Evolutionary conservation across 2,797 vertebrate species (phyloP).

Genomic region (Thripadectes ignobilis): DNA sequence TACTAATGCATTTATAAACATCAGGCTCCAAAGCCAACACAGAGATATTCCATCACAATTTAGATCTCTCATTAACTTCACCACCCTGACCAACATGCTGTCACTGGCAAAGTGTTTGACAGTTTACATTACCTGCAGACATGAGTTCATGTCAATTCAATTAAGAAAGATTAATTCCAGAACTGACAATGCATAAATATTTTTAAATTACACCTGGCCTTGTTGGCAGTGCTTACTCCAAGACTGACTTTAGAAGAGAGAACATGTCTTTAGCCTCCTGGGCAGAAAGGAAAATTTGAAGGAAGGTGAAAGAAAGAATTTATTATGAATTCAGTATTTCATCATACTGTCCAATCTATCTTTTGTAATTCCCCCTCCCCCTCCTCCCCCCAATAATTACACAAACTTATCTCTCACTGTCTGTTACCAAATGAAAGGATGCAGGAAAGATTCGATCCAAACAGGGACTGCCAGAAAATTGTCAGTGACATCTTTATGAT

Average conservation of each 20-base stretch:
- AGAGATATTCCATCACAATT: conserved; percentile 63
- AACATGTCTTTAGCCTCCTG: conserved; percentile 53
- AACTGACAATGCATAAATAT: conserved; percentile 73
- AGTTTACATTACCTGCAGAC: conserved; percentile 75
- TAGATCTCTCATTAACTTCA: conserved; percentile 66
- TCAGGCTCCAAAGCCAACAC: conserved; percentile 40
- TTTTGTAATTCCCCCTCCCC: background rate
- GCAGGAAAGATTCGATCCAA: background rate
- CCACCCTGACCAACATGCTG: conserved; percentile 64
- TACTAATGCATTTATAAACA: conserved; percentile 66
- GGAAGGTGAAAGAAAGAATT: conserved; percentile 44
- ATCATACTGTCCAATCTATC: background rate
- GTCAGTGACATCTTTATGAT: background rate
- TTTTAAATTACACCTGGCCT: conserved; percentile 72
- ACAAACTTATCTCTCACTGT: background rate
- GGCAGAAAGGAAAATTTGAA: conserved; percentile 59
- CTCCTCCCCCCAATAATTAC: background rate
- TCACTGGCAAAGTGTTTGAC: conserved; percentile 63
- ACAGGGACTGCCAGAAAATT: conserved; percentile 36
- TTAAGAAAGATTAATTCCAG: conserved; percentile 72
- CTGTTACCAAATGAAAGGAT: conserved; percentile 13
- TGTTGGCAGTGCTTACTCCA: conserved; percentile 57
- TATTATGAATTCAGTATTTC: conserved; percentile 25
- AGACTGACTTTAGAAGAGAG: conserved; percentile 20
- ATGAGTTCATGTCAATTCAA: conserved; percentile 66